Evolutionary conservation across 2,113 vertebrate genomes (phyloP).

Genomic region (Periophthalmodon schlosseri): DNA sequence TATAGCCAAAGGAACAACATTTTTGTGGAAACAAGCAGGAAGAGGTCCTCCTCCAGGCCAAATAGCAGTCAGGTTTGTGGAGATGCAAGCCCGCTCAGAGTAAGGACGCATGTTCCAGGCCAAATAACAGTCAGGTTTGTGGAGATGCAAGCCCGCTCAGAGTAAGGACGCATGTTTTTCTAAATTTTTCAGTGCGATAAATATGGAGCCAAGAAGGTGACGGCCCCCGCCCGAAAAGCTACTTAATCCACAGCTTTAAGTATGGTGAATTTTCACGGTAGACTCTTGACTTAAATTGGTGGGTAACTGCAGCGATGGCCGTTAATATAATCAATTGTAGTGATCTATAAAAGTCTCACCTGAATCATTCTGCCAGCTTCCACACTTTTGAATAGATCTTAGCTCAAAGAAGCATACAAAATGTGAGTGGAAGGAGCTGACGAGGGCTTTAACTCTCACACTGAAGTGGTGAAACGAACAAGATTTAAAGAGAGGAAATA

Average conservation of each 20-base stretch:
- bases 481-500: slow-evolving; percentile 14
- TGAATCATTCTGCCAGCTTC: neutral
- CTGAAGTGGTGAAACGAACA: slow-evolving; percentile 18
- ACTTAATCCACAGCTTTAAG: neutral
- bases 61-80: too few species aligned
- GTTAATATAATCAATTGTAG: neutral
- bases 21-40: too few species aligned
- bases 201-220: too few species aligned
- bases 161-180: too few species aligned
- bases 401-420: neutral
- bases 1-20: too few species aligned
- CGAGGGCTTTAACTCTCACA: slow-evolving; percentile 1
- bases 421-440: slow-evolving; percentile 17
- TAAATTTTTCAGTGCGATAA: too few species aligned
- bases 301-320: neutral
- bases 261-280: neutral
- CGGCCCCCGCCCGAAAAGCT: too few species aligned
- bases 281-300: neutral
- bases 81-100: too few species aligned
- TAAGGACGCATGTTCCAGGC: too few species aligned
- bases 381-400: neutral
- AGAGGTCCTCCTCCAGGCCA: too few species aligned
- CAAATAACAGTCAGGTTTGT: too few species aligned
- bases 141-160: too few species aligned
- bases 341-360: neutral